Evolutionary conservation across 2,113 vertebrate genomes (phyloP), one percentile per base, ranked within the genome.

Genomic region (Chamaetylas fuelleborni): DNA sequence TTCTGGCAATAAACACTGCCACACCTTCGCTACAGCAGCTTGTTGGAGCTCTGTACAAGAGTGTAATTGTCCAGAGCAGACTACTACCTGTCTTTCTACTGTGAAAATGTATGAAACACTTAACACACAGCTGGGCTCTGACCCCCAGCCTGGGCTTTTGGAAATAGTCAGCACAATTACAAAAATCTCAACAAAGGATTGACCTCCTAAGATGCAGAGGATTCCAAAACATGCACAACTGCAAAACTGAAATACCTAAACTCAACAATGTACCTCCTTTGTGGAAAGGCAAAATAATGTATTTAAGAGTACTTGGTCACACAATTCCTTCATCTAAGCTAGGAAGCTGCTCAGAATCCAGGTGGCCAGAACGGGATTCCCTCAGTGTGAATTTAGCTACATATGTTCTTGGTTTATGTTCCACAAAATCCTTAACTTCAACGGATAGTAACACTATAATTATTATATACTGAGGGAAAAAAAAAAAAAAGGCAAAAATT

Each of bases 331-430:
- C 1, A 1, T 8, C 18, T 47, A 47, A 50, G 60, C 24, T 19
- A 17, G 58, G 43, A 69, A 58, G 16, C 43, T 69, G 43, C 48
- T 1, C 0, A 90, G 51, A 74, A 71, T 47, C 13, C 61, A 67
- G 9, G 28, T 20, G 17, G 29, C 22, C 29, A 54, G 64, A 77
- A 53, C 0, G 0, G 12, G 38, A 62, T 58, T 61, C 23, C 47
- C 67, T 45, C 3, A 1, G 14, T 54, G 14, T 54, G 34, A 73
- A 78, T 74, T 83, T 71, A 86, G 42, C 54, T 38, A 10, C 1
- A 2, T n/a, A 45, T 50, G 40, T 42, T 62, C 47, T 42, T 34
- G 29, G 7, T 66, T 50, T 42, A 42, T 9, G 19, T 77, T 76
- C 80, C 50, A 77, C 29, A 65, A 87, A 86, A 73, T 66, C 51